phyloP scores from a whole-genome alignment of 2,797 vertebrate species.

The Adrianichthys oophorus region DNA sequence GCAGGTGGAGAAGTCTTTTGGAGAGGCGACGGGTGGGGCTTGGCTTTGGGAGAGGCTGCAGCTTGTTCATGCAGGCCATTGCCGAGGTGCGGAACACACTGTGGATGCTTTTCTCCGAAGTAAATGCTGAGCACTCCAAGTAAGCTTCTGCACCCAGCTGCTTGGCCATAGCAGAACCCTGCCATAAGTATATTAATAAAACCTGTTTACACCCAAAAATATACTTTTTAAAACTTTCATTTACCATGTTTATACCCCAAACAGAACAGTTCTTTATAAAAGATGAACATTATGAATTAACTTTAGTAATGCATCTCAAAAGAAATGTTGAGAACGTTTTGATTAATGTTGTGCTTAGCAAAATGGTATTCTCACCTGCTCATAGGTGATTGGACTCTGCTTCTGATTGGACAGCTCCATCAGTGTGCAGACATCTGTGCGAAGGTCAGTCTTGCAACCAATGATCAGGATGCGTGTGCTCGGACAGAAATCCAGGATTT shows the following conservation, averaged over 20 bases:
- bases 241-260: background rate
- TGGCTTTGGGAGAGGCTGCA: slow-evolving; percentile 77
- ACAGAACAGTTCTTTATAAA: no score
- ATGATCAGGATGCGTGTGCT: slow-evolving; percentile 91
- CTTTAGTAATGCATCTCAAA: background rate
- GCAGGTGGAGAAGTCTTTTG: slow-evolving; percentile 91
- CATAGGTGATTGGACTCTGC: slow-evolving; percentile 89
- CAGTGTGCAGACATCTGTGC: slow-evolving; percentile 92
- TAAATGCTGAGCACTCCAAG: slow-evolving; percentile 94
- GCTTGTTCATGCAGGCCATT: slow-evolving; percentile 87
- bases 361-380: slow-evolving; percentile 80
- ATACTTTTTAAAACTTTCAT: background rate
- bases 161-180: slow-evolving; percentile 91
- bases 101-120: slow-evolving; percentile 95
- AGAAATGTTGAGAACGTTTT: background rate
- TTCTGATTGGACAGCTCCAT: slow-evolving; percentile 96
- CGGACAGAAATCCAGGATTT: slow-evolving; percentile 93
- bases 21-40: slow-evolving; percentile 89
- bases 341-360: background rate
- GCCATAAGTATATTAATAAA: slow-evolving; percentile 8
- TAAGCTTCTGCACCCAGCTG: slow-evolving; percentile 92
- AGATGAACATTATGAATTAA: background rate
- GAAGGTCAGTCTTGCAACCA: slow-evolving; percentile 92
- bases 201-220: background rate
- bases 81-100: slow-evolving; percentile 91